These are phyloP conservation scores for Lutjanus erythropterus DNA, from an alignment of 2,113 vertebrate genomes.

Conservation along the genomic window DNA sequence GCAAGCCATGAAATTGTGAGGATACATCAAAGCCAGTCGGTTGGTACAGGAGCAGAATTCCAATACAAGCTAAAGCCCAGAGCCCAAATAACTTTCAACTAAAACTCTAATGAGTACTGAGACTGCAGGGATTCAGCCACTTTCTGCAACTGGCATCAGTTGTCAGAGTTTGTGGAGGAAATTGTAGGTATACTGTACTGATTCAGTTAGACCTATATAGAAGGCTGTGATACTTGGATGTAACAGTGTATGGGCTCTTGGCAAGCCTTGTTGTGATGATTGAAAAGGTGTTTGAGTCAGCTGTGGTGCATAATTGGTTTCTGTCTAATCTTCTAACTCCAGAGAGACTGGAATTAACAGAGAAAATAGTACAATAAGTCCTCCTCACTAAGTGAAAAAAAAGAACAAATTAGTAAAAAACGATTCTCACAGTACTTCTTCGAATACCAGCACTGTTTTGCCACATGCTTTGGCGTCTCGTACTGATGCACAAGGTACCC, in stretches of 20 bases:
- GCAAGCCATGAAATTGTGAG: slow-evolving; percentile 71
- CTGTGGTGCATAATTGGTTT: neutral
- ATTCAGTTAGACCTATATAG: neutral
- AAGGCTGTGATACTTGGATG: neutral
- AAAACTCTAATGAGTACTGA: slow-evolving; percentile 28
- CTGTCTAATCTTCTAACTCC: neutral
- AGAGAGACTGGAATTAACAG: neutral
- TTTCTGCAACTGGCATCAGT: slow-evolving; percentile 1
- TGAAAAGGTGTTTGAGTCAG: neutral
- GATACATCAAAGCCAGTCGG: slow-evolving; percentile 62
- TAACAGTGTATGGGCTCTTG: neutral
- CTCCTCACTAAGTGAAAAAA: neutral
- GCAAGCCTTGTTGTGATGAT: neutral
- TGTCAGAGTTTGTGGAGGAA: neutral
- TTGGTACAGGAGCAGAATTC: slow-evolving; percentile 58
- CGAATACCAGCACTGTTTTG: too few relatives aligned
- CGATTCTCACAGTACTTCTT: too few relatives aligned
- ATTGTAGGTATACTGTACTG: neutral
- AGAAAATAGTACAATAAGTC: neutral
- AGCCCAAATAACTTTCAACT: slow-evolving; percentile 54
- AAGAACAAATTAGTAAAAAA: too few relatives aligned
- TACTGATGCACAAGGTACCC: too few relatives aligned
- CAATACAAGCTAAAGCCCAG: slow-evolving; percentile 39
- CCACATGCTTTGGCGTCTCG: too few relatives aligned
- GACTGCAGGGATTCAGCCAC: neutral